Conservation (phyloP, 2,113 vertebrate species). For the Gorsachius goisagi region DNA sequence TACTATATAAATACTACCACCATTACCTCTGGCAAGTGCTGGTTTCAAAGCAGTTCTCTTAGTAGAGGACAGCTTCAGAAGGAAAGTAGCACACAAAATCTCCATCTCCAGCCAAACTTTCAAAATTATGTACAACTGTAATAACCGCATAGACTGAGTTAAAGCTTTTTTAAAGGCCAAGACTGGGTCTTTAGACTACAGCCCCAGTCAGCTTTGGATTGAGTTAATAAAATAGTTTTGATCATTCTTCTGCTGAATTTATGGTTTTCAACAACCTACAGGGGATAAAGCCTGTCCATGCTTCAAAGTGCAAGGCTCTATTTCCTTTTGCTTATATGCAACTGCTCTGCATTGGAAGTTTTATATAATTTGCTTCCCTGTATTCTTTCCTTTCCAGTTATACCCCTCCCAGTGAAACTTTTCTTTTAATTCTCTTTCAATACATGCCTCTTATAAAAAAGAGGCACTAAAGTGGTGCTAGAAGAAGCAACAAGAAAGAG, state of each 20-base stretch:
- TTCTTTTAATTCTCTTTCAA: not conserved
- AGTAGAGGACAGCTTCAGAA: not conserved
- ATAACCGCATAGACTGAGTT: not conserved
- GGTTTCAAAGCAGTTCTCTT: not conserved
- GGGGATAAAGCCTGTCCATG: not conserved
- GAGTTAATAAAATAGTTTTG: not conserved
- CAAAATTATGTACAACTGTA: not conserved
- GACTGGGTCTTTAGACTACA: not conserved
- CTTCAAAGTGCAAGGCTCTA: not conserved
- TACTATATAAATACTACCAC: not conserved
- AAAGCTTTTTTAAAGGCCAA: not conserved
- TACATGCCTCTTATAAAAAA: not conserved
- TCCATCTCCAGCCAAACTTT: not conserved
- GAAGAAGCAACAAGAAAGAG: not conserved
- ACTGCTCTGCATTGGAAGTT: not conserved
- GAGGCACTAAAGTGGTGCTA: not conserved
- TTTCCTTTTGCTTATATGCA: not conserved
- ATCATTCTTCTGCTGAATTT: not conserved
- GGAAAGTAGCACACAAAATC: not conserved
- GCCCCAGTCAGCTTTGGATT: not conserved
- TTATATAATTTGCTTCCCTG: not conserved
- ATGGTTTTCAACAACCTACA: not conserved
- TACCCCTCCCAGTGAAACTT: not conserved
- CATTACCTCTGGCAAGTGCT: not conserved
- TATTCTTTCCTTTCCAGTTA: not conserved